Percentiles rank a stretch among this genome's conserved stretches.
phyloP scores from a whole-genome alignment of 2,113 vertebrate species.

The Brevimyrus niger region DNA sequence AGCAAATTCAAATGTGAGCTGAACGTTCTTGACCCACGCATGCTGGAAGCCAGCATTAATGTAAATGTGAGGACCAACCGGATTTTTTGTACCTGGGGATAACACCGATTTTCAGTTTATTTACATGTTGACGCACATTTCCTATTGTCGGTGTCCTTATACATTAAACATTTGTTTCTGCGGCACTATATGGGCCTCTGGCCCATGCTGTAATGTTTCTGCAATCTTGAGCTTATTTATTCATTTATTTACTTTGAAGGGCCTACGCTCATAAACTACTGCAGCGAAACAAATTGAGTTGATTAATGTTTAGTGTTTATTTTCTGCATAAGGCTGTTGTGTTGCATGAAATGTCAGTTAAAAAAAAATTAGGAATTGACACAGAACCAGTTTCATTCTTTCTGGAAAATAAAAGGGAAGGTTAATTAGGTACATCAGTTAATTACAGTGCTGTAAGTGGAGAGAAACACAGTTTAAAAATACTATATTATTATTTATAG shows the following conservation, averaged over 20 bases:
- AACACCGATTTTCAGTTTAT: background rate
- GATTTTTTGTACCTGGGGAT: background rate
- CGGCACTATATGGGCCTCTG: background rate
- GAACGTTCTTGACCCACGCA: background rate
- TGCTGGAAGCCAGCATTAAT: background rate
- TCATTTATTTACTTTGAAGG: background rate
- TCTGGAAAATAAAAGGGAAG: background rate
- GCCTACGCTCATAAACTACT: background rate
- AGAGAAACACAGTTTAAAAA: background rate
- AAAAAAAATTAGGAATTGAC: background rate
- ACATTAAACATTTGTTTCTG: background rate
- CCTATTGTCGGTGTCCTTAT: background rate
- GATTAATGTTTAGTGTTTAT: background rate
- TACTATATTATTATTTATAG: background rate
- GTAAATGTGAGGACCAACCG: background rate
- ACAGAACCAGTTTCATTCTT: background rate
- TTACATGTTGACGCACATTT: background rate
- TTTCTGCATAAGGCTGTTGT: background rate
- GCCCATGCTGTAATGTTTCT: background rate
- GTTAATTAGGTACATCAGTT: background rate
- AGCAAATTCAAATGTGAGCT: background rate
- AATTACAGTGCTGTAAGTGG: background rate
- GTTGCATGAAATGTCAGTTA: background rate
- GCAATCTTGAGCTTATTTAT: background rate
- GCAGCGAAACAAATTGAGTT: background rate